Base-by-base conservation (phyloP, 1,140 invertebrate species). In the Cotesia vestalis region DNA sequence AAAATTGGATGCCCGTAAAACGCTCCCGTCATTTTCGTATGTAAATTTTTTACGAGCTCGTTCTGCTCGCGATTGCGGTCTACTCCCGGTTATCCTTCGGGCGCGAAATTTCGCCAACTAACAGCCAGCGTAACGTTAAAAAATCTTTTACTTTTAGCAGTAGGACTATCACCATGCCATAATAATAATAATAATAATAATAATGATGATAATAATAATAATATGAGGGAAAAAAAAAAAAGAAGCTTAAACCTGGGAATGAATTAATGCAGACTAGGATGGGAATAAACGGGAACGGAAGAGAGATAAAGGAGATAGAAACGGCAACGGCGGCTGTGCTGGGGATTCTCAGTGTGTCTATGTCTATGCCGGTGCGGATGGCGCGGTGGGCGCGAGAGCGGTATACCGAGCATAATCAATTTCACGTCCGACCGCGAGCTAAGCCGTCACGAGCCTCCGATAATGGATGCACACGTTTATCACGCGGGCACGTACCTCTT, bases 401-500 rank as follows among this genome's bases (percentile, higher is more conserved):
- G 70, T 72, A 72, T 66, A 72, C 70, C 63, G 57, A 59, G 64
- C 38, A 72, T 72, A 72, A 72, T 72, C 71, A 72, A 72, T 72
- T 72, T 72, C 71, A 72, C 71, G 71, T 72, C 71, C 64, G 71
- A 71, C 64, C 67, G 68, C 64, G 66, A 74, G 68, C 67, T 71
- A 72, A 73, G 68, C 71, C 69, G 71, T 75, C 71, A 72, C 71
- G 72, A 75, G 69, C 68, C 72, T 73, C 63, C 71, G 74, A 75
- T 75, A 75, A 75, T 75, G 71, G 74, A 73, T 75, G 71, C 71
- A 73, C 71, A 75, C 71, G 68, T 70, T 75, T 75, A 73, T 75
- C 74, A 73, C 71, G 69, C 71, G 64, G 64, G 67, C 74, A 75
- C 74, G 71, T 72, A 70, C 67, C 71, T 46, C 40, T 46, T 4